Evolutionary conservation across 1,140 invertebrate species (phyloP), one percentile per base, ranked within the genome.

Genomic region (Mycetomoellerius zeteki): DNA sequence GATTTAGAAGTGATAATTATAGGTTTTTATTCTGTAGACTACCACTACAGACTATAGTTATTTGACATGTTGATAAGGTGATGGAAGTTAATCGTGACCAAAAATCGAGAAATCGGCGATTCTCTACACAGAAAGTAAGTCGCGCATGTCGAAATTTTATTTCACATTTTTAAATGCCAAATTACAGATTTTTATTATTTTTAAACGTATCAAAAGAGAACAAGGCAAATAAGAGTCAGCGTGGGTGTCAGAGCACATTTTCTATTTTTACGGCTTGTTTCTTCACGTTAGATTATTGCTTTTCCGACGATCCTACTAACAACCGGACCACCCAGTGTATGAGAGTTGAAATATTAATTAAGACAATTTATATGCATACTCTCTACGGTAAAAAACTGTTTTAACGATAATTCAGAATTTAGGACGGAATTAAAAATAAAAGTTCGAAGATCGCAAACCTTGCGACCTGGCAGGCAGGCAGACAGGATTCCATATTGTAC

Each of bases 371-470:
- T 37, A 56, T 21, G 10, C 47, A 16, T 24, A n/a, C 24, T 43
- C 43, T 58, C 7, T 5, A 56, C 10, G 27, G 47, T 82, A 72
- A 72, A 43, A 72, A 72, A 72, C 33, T 60, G 52, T 82, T 72
- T 82, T 60, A 58, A 47, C 69, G 67, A 54, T 58, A 58, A 56
- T 82, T 82, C 33, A 72, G 54, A 73, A 73, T 58, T 73, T 58
- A 72, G 24, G 10, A 30, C 12, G 67, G 52, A 21, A 50, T 82
- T 72, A 82, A 82, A 82, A 72, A 82, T 82, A 58, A 24, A 82
- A 43, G 80, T 58, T 58, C 67, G 37, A 72, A 58, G 80, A 82
- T 82, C 21, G 65, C 52, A 58, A n/a, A 72, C 33, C 65, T 82
- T 64, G 78, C 65, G 65, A 71, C 21, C 64, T 33, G 62, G 10